Percentiles rank a stretch among this genome's conserved stretches.
Evolutionary conservation across 2,113 vertebrate species (phyloP).

Genomic region (Anser cygnoides): DNA sequence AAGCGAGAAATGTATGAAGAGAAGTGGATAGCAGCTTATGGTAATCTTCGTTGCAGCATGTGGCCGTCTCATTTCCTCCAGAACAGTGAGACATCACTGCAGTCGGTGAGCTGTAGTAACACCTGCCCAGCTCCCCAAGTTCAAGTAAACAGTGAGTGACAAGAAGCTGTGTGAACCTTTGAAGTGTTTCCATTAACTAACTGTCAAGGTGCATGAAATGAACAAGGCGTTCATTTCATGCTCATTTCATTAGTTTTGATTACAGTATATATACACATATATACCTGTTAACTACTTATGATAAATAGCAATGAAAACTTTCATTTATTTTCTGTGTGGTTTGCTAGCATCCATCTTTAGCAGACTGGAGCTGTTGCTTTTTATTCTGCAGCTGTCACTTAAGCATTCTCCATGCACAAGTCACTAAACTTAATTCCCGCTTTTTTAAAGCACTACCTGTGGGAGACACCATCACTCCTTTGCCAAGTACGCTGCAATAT

Average conservation of each 20-base stretch:
- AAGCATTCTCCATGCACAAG: not conserved
- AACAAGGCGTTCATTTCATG: not conserved
- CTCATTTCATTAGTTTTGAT: not conserved
- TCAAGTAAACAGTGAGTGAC: not conserved
- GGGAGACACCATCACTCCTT: not conserved
- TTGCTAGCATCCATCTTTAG: not conserved
- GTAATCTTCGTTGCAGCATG: not conserved
- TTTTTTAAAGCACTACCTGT: not conserved
- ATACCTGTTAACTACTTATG: not conserved
- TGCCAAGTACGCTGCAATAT: not conserved
- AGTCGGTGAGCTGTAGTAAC: not conserved
- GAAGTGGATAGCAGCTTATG: not conserved
- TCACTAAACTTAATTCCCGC: not conserved
- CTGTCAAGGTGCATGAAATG: too few relatives aligned
- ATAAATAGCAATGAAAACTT: not conserved
- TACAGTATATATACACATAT: not conserved
- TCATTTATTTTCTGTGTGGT: not conserved
- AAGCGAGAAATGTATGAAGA: not conserved
- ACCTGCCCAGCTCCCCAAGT: not conserved
- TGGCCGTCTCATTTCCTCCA: conserved; percentile 1
- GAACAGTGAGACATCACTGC: not conserved
- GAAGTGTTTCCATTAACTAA: too few relatives aligned
- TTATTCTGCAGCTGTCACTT: not conserved
- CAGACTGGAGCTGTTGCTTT: not conserved
- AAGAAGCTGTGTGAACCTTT: not conserved